Evolutionary conservation across 1,140 invertebrate genomes (phyloP).

Genomic region (Aradophagus sp.): DNA sequence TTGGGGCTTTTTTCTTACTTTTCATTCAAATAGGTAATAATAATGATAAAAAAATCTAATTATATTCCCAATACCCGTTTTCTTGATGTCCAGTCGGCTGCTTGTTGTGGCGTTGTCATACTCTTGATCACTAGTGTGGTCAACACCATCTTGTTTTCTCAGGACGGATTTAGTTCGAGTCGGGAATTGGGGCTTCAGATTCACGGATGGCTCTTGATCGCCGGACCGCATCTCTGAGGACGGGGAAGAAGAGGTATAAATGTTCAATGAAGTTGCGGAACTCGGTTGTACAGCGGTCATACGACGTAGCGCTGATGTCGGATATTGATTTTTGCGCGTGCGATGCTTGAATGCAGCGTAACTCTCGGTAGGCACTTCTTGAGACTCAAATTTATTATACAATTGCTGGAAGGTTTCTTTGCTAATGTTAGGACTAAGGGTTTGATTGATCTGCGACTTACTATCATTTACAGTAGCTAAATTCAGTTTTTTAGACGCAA

Average conservation of each 20-base stretch:
- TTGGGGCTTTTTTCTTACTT: too few relatives aligned
- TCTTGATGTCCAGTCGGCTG: too few relatives aligned
- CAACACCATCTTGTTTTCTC: conserved; percentile 67
- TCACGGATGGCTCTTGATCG: conserved; percentile 6
- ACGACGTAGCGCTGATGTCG: conserved; percentile 34
- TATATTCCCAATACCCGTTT: too few relatives aligned
- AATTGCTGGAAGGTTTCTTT: conserved; percentile 64
- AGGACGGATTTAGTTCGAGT: conserved; percentile 62
- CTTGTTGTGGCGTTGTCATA: conserved; percentile 55
- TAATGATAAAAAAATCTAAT: too few relatives aligned
- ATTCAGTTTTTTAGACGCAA: conserved; percentile 34
- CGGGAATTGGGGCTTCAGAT: conserved; percentile 11
- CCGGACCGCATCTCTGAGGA: too few relatives aligned
- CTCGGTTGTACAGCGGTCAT: conserved; percentile 24
- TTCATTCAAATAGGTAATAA: too few relatives aligned
- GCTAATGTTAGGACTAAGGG: conserved; percentile 53
- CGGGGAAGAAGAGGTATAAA: conserved; percentile 15
- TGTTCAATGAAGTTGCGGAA: conserved; percentile 9
- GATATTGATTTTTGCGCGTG: conserved; percentile 52
- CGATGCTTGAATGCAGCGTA: conserved; percentile 69
- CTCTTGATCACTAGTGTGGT: conserved; percentile 64
- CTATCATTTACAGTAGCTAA: conserved; percentile 21
- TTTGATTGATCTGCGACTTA: too few relatives aligned
- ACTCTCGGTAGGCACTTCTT: conserved; percentile 66
- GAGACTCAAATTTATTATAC: conserved; percentile 66